A percentile compares a stretch with the other conserved stretches of the same genome.
These are phyloP conservation scores for Austrolebias charrua DNA, from an alignment of 2,797 vertebrate species.

Conservation along the genomic window DNA sequence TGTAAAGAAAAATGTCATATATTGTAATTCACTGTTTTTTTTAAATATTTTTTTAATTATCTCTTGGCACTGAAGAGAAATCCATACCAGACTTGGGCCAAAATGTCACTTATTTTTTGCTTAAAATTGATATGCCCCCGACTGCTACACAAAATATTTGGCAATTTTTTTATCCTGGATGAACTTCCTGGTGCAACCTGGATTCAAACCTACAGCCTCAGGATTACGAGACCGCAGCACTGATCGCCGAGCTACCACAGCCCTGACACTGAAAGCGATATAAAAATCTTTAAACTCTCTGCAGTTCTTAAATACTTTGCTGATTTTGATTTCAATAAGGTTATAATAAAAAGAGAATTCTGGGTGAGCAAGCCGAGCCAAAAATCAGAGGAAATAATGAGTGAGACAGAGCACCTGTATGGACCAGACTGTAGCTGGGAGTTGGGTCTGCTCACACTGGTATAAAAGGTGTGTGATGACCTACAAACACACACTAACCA, in stretches of 20 bases:
- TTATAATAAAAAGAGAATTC: conserved; percentile 16
- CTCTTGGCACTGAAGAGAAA: conserved; percentile 3
- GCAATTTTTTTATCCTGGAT: too few relatives aligned
- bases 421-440: conserved; percentile 49
- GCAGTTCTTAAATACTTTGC: conserved; percentile 5
- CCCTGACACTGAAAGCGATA: neutral
- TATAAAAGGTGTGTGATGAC: conserved; percentile 63
- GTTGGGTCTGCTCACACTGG: conserved; percentile 56
- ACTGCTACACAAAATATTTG: too few relatives aligned
- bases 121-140: too few relatives aligned
- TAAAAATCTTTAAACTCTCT: conserved; percentile 6
- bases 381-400: conserved; percentile 32
- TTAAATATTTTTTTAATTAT: neutral
- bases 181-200: too few relatives aligned
- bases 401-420: conserved; percentile 43
- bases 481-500: conserved; percentile 58
- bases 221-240: too few relatives aligned
- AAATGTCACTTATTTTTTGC: neutral
- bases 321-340: conserved; percentile 23
- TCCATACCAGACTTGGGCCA: neutral
- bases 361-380: conserved; percentile 52
- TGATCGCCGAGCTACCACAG: too few relatives aligned
- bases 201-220: too few relatives aligned
- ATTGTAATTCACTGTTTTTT: too few relatives aligned
- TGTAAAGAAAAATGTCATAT: too few relatives aligned